phyloP scores from a whole-genome alignment of 2,113 vertebrate genomes.

The Rhodinocichla rosea region DNA sequence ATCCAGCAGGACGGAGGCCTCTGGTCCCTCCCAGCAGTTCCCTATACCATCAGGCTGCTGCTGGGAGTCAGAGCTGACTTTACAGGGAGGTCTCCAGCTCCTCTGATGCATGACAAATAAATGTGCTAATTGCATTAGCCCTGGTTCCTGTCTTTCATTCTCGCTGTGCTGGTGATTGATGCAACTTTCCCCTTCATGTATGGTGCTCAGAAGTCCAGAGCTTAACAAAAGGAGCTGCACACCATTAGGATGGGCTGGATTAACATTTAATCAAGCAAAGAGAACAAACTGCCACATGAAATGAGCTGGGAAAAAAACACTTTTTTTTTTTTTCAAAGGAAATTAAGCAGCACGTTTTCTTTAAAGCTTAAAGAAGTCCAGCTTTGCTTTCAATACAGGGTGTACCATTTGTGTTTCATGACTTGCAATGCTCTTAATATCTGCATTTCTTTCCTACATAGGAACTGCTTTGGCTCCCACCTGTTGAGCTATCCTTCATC shows the following conservation, averaged over 20 bases:
- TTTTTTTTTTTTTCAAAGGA: not conserved
- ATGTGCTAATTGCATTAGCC: not conserved
- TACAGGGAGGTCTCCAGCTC: not conserved
- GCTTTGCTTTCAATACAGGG: not conserved
- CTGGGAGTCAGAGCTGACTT: not conserved
- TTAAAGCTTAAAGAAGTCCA: not conserved
- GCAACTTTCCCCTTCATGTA: not conserved
- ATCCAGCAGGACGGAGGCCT: not conserved
- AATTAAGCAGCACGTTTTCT: not conserved
- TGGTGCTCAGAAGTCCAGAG: not conserved
- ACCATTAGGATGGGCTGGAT: not conserved
- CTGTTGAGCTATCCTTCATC: conserved; percentile 27
- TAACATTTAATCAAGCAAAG: not conserved
- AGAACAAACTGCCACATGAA: not conserved
- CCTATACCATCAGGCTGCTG: not conserved
- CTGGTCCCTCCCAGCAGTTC: not conserved
- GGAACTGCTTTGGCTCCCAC: not conserved
- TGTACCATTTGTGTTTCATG: not conserved
- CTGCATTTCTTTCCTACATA: conserved; percentile 26
- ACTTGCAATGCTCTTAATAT: conserved; percentile 50
- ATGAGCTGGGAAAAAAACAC: not conserved
- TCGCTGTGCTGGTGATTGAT: not conserved
- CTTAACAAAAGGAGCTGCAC: not conserved
- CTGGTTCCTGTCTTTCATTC: not conserved
- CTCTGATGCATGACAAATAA: conserved; percentile 15